Evolutionary conservation across 2,113 vertebrate species (phyloP).

Genomic region (Sapayoa aenigma): DNA sequence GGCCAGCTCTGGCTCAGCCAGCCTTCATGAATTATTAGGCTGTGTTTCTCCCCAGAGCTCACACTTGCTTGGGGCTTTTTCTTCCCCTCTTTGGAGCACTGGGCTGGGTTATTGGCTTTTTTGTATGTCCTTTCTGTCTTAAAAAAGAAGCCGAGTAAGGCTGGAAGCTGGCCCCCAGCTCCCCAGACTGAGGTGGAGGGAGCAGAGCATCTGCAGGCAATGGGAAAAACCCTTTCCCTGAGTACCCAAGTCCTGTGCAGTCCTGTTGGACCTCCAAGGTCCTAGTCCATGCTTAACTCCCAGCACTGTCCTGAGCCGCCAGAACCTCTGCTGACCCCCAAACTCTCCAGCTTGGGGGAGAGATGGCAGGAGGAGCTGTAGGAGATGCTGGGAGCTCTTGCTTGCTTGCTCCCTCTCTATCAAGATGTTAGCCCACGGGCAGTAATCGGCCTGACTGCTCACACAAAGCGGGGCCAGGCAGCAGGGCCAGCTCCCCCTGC

Average conservation of each 20-base stretch:
- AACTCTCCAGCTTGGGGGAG: not conserved
- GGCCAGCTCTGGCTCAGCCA: conserved; percentile 75
- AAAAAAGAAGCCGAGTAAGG: not conserved
- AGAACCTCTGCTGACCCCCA: not conserved
- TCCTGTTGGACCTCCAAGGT: not conserved
- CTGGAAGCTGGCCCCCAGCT: not conserved
- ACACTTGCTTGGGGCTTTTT: conserved; percentile 50
- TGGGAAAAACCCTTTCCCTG: not conserved
- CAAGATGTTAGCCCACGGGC: conserved; percentile 84
- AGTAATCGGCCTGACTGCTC: conserved; percentile 88
- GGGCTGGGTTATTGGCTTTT: conserved; percentile 47
- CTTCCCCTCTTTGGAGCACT: conserved; percentile 31
- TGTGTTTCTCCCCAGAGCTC: conserved; percentile 58
- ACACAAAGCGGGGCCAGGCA: conserved; percentile 72
- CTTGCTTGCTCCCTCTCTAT: conserved; percentile 69
- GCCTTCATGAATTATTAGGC: conserved; percentile 83
- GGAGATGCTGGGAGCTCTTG: not conserved
- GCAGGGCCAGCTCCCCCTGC: conserved; percentile 56
- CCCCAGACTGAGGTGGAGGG: not conserved
- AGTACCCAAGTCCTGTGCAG: not conserved
- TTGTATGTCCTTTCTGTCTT: conserved; percentile 49
- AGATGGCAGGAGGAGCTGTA: not conserved
- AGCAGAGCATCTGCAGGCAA: not conserved
- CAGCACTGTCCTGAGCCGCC: not conserved
- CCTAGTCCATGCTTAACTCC: accelerated